Evolutionary conservation across 2,888 invertebrate genomes (phyloP).

Genomic region (Drosophila fulvimacula): DNA sequence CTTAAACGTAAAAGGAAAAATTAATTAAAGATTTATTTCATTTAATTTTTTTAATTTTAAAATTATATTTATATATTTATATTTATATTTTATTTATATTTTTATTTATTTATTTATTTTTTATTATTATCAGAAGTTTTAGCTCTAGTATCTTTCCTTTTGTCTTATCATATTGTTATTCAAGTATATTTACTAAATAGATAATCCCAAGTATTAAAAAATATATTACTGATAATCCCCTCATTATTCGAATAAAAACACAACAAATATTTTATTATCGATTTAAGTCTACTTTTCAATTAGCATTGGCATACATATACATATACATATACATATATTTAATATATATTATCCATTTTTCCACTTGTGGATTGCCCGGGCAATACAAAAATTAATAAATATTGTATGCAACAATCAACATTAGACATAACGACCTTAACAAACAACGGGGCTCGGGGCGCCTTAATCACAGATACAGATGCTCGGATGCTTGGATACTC

Average conservation of each 20-base stretch:
- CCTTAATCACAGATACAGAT: slow-evolving; percentile 40
- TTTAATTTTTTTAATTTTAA: no score
- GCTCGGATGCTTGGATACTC: slow-evolving; percentile 22
- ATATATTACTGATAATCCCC: not conserved
- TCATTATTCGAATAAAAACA: not conserved
- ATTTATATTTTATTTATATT: no score
- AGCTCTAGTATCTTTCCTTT: no score
- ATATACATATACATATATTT: not conserved
- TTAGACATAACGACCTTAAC: slow-evolving; percentile 41
- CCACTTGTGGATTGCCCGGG: not conserved
- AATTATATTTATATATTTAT: no score
- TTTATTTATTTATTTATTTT: no score
- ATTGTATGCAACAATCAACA: slow-evolving; percentile 62
- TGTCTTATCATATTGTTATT: no score
- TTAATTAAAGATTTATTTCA: no score
- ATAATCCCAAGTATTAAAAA: no score
- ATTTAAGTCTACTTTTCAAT: not conserved
- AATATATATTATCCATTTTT: no score
- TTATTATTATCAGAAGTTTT: no score
- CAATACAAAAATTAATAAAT: slow-evolving; percentile 54
- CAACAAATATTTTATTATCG: not conserved
- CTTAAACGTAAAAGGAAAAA: no score
- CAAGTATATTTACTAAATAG: no score
- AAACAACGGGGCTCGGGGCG: slow-evolving; percentile 20
- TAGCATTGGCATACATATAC: not conserved